A percentile compares a stretch with the other conserved stretches of the same genome.
Conservation (phyloP, 2,888 invertebrate species). For the Clostera curtula region DNA sequence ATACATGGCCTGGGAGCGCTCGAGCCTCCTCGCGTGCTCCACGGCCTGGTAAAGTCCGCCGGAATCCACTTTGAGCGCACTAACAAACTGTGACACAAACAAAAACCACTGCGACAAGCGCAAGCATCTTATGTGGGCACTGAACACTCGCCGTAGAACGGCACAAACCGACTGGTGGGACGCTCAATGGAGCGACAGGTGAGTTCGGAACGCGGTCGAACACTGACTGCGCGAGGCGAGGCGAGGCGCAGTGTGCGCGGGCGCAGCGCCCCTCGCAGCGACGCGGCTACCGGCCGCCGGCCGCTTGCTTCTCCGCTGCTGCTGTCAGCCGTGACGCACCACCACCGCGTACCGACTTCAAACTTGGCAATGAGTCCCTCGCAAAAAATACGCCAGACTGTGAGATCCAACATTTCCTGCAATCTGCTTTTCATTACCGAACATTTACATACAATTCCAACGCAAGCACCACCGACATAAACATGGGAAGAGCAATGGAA, state of each 20-base stretch:
- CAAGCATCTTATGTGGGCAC: slow-evolving; percentile 62
- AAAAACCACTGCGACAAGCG: slow-evolving; percentile 56
- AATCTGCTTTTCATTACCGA: slow-evolving; percentile 25
- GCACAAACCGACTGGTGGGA: slow-evolving; percentile 33
- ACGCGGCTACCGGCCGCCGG: slow-evolving; percentile 16
- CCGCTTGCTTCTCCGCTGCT: slow-evolving; percentile 15
- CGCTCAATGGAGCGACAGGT: slow-evolving; percentile 42
- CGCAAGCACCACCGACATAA: too few species aligned
- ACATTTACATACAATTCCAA: too few species aligned
- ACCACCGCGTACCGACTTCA: slow-evolving; percentile 27
- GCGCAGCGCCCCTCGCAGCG: slow-evolving; percentile 13
- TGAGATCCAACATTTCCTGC: slow-evolving; percentile 36
- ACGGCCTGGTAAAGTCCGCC: slow-evolving; percentile 68
- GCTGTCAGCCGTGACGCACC: slow-evolving; percentile 25
- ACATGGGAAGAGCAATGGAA: too few species aligned
- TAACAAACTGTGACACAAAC: slow-evolving; percentile 56
- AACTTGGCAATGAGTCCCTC: slow-evolving; percentile 41
- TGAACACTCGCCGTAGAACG: slow-evolving; percentile 45
- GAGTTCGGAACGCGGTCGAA: slow-evolving; percentile 51
- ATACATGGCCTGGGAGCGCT: slow-evolving; percentile 74
- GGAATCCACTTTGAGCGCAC: slow-evolving; percentile 70
- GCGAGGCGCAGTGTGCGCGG: slow-evolving; percentile 16
- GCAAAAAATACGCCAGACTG: slow-evolving; percentile 28
- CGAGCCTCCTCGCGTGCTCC: slow-evolving; percentile 69
- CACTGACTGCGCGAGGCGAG: slow-evolving; percentile 37